Evolutionary conservation across 2,113 vertebrate genomes (phyloP), one percentile per base, ranked within the genome.

Genomic region (Syngnathus floridae): DNA sequence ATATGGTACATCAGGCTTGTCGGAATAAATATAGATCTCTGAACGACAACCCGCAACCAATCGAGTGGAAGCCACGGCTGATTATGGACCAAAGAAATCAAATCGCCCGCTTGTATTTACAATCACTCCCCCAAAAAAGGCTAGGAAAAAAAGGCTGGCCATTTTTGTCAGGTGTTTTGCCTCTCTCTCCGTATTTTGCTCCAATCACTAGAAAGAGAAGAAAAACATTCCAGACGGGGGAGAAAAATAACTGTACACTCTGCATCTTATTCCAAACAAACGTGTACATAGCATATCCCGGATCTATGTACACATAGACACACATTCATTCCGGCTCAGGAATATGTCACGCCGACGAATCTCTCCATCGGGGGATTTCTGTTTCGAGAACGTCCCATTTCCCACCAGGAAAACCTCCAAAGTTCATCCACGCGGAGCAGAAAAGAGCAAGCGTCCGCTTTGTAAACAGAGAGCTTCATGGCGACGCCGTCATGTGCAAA

Each of bases 221-320:
- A 90, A 86, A 90, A 82, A 87, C 75, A 79, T 84, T 72, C 85
- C 82, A 84, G 54, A 35, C 21, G 85, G 84, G 62, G 19, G 85
- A 84, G 84, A 82, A 78, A 84, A 87, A 86, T 82, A 87, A 84
- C 86, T 91, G 88, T 91, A 90, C 90, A 89, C 87, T 89, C 84
- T 88, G 88, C 88, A 86, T 90, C 17, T 41, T 55, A 55, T 82
- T 90, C 90, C 86, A 90, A 91, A 90, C 88, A 85, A 83, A 88
- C 90, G 90, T 88, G 90, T 86, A 89, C 88, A 75, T 88, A 88
- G 81, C 74, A 65, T 16, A 22, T 26, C 22, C 22, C 21, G 48
- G 7, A n/a, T 7, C 52, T 49, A 64, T 49, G 36, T 37, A 38
- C 82, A 84, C 81, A 38, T 83, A 85, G 77, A 88, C 74, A 82